Evolutionary conservation across 1,140 invertebrate genomes (phyloP).

Genomic region (Cyclina sinensis): DNA sequence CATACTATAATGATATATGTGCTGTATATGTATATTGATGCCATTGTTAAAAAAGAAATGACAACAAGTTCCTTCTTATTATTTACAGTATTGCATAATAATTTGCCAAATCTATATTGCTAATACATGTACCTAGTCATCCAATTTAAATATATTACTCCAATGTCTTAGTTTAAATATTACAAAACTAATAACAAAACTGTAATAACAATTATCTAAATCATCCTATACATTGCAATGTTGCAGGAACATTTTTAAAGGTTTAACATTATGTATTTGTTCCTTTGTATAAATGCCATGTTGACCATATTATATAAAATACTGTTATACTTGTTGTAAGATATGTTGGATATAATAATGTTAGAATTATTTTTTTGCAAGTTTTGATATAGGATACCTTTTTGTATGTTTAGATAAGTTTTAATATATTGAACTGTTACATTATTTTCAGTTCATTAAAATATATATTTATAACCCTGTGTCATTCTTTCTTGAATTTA

Average conservation of each 20-base stretch:
- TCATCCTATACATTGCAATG: constrained; percentile 3
- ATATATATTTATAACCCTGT: too few relatives aligned
- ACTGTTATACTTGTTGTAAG: too few relatives aligned
- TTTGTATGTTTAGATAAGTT: constrained; percentile 14
- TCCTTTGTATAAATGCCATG: too few relatives aligned
- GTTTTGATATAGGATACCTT: not conserved
- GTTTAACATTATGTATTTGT: too few relatives aligned
- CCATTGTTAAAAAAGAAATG: not conserved
- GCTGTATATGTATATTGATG: constrained; percentile 17
- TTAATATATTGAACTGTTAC: constrained; percentile 1
- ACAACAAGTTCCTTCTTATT: not conserved
- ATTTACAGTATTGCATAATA: not conserved
- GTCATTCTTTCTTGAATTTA: too few relatives aligned
- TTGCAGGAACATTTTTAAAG: too few relatives aligned
- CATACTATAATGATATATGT: constrained; percentile 13
- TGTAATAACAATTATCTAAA: constrained; percentile 16
- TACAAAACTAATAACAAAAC: too few relatives aligned
- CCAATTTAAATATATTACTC: constrained; percentile 17
- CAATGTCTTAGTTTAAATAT: not conserved
- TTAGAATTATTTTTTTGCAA: too few relatives aligned
- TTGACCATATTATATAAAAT: too few relatives aligned
- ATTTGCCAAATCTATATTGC: not conserved
- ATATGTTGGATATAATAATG: too few relatives aligned
- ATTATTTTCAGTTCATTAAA: too few relatives aligned
- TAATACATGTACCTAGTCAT: constrained; percentile 10